Conservation (phyloP, 2,113 vertebrate genomes). For the Oryzias woworae region DNA sequence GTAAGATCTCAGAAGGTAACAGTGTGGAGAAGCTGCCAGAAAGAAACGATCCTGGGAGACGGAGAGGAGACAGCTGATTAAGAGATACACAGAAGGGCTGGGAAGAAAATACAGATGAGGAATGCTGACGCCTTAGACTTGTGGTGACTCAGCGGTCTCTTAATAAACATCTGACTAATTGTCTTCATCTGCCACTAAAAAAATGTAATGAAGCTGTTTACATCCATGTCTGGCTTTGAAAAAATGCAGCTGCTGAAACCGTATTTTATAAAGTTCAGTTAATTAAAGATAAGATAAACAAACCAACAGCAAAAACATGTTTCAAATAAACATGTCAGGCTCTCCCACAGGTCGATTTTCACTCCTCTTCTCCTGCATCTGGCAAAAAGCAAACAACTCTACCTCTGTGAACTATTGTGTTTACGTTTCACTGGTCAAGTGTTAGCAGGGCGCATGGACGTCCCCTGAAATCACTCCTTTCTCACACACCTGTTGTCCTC, state of each 20-base stretch:
- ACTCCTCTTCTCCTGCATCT: slow-evolving; percentile 11
- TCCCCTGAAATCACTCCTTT: slow-evolving; percentile 14
- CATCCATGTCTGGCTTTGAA: slow-evolving; percentile 3
- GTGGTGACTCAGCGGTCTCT: slow-evolving; percentile 50
- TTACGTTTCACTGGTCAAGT: slow-evolving; percentile 6
- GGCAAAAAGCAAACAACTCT: slow-evolving; percentile 4
- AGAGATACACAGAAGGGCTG: slow-evolving; percentile 14
- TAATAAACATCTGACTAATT: slow-evolving; percentile 30
- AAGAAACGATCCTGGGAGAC: slow-evolving; percentile 29
- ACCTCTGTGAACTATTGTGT: background rate
- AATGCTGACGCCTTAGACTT: slow-evolving; percentile 20
- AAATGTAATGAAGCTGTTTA: slow-evolving; percentile 30
- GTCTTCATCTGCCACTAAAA: slow-evolving; percentile 24
- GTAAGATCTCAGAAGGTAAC: slow-evolving; percentile 21
- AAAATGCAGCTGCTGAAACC: slow-evolving; percentile 3
- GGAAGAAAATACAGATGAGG: slow-evolving; percentile 11
- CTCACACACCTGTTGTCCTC: slow-evolving; percentile 60
- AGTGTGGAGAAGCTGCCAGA: slow-evolving; percentile 7
- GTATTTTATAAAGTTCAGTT: slow-evolving; percentile 2
- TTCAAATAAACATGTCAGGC: background rate
- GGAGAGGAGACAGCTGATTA: slow-evolving; percentile 32
- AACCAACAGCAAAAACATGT: background rate
- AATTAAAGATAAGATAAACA: background rate
- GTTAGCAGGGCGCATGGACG: slow-evolving; percentile 19
- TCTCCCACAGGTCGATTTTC: background rate